A percentile compares a stretch with the other conserved stretches of the same genome.
phyloP scores from a whole-genome alignment of 2,113 vertebrate genomes.

The Cololabis saira region DNA sequence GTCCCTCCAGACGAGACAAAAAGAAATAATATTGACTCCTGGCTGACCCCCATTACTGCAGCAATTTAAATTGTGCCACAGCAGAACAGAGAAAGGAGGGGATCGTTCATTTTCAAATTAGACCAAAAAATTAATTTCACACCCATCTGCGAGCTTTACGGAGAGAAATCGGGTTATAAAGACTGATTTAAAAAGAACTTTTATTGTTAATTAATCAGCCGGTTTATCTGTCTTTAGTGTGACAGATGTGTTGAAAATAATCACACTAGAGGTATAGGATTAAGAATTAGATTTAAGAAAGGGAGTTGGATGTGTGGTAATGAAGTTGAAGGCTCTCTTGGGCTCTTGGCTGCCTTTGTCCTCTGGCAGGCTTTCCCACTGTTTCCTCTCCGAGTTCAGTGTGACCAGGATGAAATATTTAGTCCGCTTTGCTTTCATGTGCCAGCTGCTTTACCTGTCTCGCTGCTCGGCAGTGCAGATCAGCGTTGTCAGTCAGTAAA shows the following conservation, averaged over 20 bases:
- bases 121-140: constrained; percentile 83
- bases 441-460: constrained; percentile 40
- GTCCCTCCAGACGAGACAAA: constrained; percentile 83
- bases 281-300: constrained; percentile 71
- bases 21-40: constrained; percentile 88
- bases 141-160: constrained; percentile 71
- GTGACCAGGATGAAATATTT: constrained; percentile 47
- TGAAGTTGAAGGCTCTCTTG: constrained; percentile 57
- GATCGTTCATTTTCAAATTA: constrained; percentile 83
- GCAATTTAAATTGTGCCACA: constrained; percentile 83
- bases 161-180: constrained; percentile 73
- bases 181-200: constrained; percentile 64
- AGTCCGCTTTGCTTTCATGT: constrained; percentile 16
- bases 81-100: constrained; percentile 66
- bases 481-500: constrained; percentile 41
- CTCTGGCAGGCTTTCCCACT: constrained; percentile 33
- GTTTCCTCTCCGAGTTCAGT: constrained; percentile 28
- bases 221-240: constrained; percentile 73
- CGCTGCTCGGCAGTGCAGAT: constrained; percentile 14
- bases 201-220: constrained; percentile 83
- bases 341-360: constrained; percentile 51
- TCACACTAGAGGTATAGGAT: constrained; percentile 68
- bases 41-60: constrained; percentile 86
- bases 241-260: constrained; percentile 72
- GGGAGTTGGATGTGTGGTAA: constrained; percentile 57